A percentile compares a stretch with the other conserved stretches of the same genome.
phyloP scores from a whole-genome alignment of 2,888 invertebrate genomes.

The Horisme vitalbata region DNA sequence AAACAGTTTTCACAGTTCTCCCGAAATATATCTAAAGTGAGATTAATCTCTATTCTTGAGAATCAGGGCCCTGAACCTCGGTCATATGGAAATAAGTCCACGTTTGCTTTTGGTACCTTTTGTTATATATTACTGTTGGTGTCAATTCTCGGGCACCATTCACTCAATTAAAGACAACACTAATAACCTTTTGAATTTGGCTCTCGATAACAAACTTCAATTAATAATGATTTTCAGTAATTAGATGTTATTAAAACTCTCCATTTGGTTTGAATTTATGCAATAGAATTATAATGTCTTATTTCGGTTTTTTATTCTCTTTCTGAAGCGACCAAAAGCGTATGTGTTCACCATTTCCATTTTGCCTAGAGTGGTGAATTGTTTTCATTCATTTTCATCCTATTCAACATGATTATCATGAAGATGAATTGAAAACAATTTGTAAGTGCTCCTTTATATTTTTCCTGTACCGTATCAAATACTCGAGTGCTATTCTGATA shows the following conservation, averaged over 20 bases:
- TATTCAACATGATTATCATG: conserved; percentile 9
- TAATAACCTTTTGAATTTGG: too few relatives aligned
- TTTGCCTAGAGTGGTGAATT: conserved; percentile 12
- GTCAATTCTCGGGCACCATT: conserved; percentile 1
- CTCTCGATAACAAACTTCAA: too few relatives aligned
- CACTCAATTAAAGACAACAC: too few relatives aligned
- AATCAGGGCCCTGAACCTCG: too few relatives aligned
- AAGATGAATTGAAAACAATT: conserved; percentile 23
- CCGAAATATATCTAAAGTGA: too few relatives aligned
- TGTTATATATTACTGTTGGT: conserved; percentile 1
- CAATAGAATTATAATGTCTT: too few relatives aligned
- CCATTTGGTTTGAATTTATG: too few relatives aligned
- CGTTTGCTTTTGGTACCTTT: conserved; percentile 7
- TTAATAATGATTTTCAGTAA: too few relatives aligned
- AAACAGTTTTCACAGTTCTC: too few relatives aligned
- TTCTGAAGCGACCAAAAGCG: conserved; percentile 4
- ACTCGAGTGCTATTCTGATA: conserved; percentile 30
- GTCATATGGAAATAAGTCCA: conserved; percentile 18
- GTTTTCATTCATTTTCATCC: conserved; percentile 19
- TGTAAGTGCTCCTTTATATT: conserved; percentile 16
- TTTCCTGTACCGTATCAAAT: conserved; percentile 25
- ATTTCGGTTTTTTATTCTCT: conserved; percentile 2
- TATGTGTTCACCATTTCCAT: conserved; percentile 12
- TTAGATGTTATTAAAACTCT: too few relatives aligned
- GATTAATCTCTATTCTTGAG: too few relatives aligned